A percentile compares a stretch with the other conserved stretches of the same genome.
These are phyloP conservation scores for Himalopsyche anomala DNA, from an alignment of 2,888 invertebrate species.

Conservation along the genomic window DNA sequence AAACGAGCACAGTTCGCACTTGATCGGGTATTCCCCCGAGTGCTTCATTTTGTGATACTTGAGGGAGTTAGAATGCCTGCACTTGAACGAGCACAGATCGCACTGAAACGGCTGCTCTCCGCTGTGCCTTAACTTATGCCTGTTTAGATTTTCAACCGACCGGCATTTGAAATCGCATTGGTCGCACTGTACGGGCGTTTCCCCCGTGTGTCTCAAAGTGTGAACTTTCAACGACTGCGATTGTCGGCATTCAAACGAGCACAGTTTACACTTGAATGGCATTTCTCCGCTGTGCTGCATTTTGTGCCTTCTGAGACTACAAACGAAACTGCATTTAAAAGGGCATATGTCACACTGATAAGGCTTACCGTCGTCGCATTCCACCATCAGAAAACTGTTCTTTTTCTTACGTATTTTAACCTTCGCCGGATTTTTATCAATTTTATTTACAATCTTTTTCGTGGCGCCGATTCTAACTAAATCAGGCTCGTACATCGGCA, in stretches of 20 bases:
- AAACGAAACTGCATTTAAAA: neutral
- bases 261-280: slow-evolving; percentile 42
- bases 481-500: too few species aligned
- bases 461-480: too few species aligned
- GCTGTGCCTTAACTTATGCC: slow-evolving; percentile 68
- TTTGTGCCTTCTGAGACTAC: slow-evolving; percentile 45
- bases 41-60: slow-evolving; percentile 48
- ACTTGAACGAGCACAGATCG: slow-evolving; percentile 70
- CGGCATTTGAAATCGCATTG: slow-evolving; percentile 43
- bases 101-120: slow-evolving; percentile 71
- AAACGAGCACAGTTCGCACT: slow-evolving; percentile 50
- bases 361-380: too few species aligned
- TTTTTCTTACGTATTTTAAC: too few species aligned
- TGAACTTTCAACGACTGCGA: slow-evolving; percentile 44
- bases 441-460: too few species aligned
- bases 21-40: slow-evolving; percentile 50
- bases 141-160: slow-evolving; percentile 10
- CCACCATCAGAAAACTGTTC: too few species aligned
- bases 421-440: too few species aligned
- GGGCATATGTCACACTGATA: too few species aligned
- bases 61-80: slow-evolving; percentile 65
- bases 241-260: neutral
- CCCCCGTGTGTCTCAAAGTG: slow-evolving; percentile 49
- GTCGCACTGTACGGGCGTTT: slow-evolving; percentile 46
- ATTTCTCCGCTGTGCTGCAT: slow-evolving; percentile 39